Evolutionary conservation across 2,888 invertebrate species (phyloP).

Genomic region (Aphidoletes aphidimyza): DNA sequence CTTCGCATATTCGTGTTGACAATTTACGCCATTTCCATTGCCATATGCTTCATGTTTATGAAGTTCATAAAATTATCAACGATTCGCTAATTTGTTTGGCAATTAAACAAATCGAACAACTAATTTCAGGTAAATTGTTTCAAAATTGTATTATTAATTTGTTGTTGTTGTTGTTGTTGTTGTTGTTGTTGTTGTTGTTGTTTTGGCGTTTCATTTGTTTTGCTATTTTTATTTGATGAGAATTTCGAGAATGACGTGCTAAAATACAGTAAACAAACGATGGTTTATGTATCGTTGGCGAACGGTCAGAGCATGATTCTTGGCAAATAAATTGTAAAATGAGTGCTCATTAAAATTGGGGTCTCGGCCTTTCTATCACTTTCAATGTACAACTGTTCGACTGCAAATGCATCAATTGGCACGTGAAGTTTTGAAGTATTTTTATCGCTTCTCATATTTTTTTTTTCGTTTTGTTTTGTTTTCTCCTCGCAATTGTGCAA

Average conservation of each 20-base stretch:
- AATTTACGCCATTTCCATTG: too few relatives aligned
- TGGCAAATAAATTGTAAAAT: neutral
- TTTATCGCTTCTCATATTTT: neutral
- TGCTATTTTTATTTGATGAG: too few relatives aligned
- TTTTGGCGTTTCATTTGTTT: too few relatives aligned
- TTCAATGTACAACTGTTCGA: neutral
- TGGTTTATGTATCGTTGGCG: too few relatives aligned
- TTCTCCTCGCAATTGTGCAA: neutral
- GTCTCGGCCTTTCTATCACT: neutral
- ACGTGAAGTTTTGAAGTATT: neutral
- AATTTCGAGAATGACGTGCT: too few relatives aligned
- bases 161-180: neutral
- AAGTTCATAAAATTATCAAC: neutral
- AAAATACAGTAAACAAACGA: too few relatives aligned
- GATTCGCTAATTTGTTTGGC: conserved; percentile 28
- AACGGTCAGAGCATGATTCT: too few relatives aligned
- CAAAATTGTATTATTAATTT: neutral
- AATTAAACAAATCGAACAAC: neutral
- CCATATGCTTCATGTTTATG: too few relatives aligned
- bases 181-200: too few relatives aligned
- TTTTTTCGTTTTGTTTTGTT: neutral
- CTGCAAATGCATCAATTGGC: neutral
- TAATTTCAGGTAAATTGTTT: neutral
- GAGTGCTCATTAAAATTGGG: neutral
- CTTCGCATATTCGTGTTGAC: too few relatives aligned